A percentile compares a stretch with the other conserved stretches of the same genome.
phyloP scores from a whole-genome alignment of 2,797 vertebrate genomes.

The Gobionotothen gibberifrons region DNA sequence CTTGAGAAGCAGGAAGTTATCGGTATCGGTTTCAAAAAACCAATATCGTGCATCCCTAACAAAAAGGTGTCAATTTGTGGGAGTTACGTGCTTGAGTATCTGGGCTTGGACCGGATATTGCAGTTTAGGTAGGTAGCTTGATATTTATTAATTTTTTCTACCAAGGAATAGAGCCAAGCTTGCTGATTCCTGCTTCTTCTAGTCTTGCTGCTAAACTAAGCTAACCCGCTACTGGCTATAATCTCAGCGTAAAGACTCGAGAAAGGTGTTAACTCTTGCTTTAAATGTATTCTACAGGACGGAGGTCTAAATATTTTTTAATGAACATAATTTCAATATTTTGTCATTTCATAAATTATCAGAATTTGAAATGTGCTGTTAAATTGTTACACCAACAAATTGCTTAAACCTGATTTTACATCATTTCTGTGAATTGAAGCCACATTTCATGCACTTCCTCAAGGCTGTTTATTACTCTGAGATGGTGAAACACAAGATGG shows the following conservation, averaged over 20 bases:
- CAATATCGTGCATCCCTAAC: too few species aligned
- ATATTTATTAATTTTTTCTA: not conserved
- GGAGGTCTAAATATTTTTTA: not conserved
- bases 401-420: not conserved
- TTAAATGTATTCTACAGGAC: not conserved
- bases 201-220: too few species aligned
- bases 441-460: not conserved
- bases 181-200: not conserved
- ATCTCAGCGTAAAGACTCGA: not conserved
- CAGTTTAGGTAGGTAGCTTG: too few species aligned
- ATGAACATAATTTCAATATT: not conserved
- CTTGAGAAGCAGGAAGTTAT: too few species aligned
- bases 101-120: not conserved
- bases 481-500: conserved; percentile 47
- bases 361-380: not conserved
- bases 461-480: conserved; percentile 15
- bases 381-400: not conserved
- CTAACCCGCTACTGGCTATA: too few species aligned
- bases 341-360: not conserved
- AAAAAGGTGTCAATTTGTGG: not conserved
- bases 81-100: not conserved
- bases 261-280: not conserved
- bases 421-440: not conserved
- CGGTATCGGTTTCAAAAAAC: too few species aligned
- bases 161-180: not conserved